phyloP scores from a whole-genome alignment of 2,888 invertebrate genomes.

The Hedychridium roseum region DNA sequence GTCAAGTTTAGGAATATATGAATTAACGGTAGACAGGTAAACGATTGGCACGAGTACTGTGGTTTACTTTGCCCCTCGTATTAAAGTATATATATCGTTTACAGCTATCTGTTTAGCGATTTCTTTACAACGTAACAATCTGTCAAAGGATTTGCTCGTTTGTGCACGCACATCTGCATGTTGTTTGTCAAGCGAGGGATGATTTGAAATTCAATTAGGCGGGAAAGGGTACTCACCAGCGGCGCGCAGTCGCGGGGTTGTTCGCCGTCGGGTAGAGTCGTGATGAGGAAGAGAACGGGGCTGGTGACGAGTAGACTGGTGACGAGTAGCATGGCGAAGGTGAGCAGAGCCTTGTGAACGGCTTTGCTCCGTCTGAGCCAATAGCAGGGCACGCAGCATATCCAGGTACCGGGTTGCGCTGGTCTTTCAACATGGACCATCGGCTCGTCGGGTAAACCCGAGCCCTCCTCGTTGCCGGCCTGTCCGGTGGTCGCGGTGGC shows the following conservation, averaged over 20 bases:
- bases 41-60: too few relatives aligned
- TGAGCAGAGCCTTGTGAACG: constrained; percentile 69
- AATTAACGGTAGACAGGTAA: too few relatives aligned
- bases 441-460: constrained; percentile 51
- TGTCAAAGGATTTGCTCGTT: too few relatives aligned
- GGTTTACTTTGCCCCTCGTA: too few relatives aligned
- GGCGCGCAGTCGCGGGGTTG: constrained; percentile 58
- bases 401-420: constrained; percentile 65
- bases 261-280: constrained; percentile 61
- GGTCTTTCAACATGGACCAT: constrained; percentile 55
- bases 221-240: constrained; percentile 46
- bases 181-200: too few relatives aligned
- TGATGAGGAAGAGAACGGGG: constrained; percentile 69
- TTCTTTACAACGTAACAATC: too few relatives aligned
- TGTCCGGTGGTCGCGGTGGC: constrained; percentile 10
- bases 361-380: constrained; percentile 69
- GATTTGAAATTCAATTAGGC: too few relatives aligned
- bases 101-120: too few relatives aligned
- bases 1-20: too few relatives aligned
- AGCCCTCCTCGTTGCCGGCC: constrained; percentile 33
- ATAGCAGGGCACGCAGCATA: constrained; percentile 69
- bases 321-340: constrained; percentile 69
- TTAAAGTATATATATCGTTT: too few relatives aligned
- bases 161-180: too few relatives aligned
- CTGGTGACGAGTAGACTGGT: constrained; percentile 70